Evolutionary conservation across 1,140 invertebrate genomes (phyloP).

Genomic region (Atopsyche davidsoni): DNA sequence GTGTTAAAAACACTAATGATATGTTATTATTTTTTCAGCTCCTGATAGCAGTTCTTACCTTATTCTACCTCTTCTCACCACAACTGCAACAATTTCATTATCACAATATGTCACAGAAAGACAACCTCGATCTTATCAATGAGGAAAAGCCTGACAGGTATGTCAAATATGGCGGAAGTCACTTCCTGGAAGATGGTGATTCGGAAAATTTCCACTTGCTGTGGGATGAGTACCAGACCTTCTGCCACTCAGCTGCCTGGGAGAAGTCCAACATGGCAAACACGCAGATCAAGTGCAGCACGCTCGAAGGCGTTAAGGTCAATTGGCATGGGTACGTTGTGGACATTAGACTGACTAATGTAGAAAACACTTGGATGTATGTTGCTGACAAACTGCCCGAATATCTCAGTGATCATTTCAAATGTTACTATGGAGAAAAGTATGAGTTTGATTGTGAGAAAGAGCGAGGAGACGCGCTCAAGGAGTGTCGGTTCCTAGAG

Average conservation of each 20-base stretch:
- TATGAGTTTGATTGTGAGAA: slow-evolving; percentile 49
- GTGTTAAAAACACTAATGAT: slow-evolving; percentile 44
- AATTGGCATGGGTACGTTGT: slow-evolving; percentile 69
- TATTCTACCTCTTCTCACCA: slow-evolving; percentile 21
- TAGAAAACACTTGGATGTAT: slow-evolving; percentile 56
- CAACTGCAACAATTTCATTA: slow-evolving; percentile 25
- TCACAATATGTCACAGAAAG: slow-evolving; percentile 21
- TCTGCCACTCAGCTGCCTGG: slow-evolving; percentile 64
- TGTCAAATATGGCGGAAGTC: slow-evolving; percentile 27
- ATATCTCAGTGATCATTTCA: slow-evolving; percentile 51
- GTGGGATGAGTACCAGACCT: slow-evolving; percentile 67
- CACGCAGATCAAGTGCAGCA: slow-evolving; percentile 62
- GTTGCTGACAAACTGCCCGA: slow-evolving; percentile 55
- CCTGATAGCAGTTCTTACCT: slow-evolving; percentile 12
- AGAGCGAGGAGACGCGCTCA: slow-evolving; percentile 40
- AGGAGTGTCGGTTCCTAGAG: slow-evolving; percentile 50
- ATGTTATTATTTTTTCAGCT: slow-evolving; percentile 36
- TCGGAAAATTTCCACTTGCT: slow-evolving; percentile 35
- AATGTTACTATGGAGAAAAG: slow-evolving; percentile 63
- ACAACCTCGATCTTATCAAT: slow-evolving; percentile 26
- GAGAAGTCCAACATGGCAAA: slow-evolving; percentile 58
- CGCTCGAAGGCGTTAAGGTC: slow-evolving; percentile 58
- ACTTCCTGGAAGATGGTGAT: slow-evolving; percentile 19
- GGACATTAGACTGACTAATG: slow-evolving; percentile 55
- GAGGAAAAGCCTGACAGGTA: slow-evolving; percentile 34